Conservation (phyloP, 2,113 vertebrate species). For the Lota lota region DNA sequence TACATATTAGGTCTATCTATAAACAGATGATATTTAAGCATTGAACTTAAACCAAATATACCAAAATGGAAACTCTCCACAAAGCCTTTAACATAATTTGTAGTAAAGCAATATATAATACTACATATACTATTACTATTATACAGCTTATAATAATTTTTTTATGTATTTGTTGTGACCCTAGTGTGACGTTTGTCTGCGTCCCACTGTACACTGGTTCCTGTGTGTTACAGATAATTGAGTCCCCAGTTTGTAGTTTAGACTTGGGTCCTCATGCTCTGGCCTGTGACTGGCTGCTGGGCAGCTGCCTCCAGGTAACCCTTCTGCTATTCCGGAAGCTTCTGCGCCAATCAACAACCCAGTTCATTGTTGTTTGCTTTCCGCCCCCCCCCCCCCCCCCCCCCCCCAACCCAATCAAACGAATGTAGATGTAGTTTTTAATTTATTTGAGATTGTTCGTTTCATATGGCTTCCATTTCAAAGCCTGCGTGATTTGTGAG, state of each 20-base stretch:
- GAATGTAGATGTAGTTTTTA: constrained; percentile 8
- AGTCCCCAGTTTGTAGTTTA: constrained; percentile 75
- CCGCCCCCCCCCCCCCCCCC: no score
- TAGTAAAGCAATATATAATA: no score
- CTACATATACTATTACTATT: no score
- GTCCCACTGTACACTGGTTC: constrained; percentile 60
- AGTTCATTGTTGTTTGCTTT: constrained; percentile 43
- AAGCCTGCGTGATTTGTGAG: constrained; percentile 41
- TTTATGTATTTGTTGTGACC: constrained; percentile 31
- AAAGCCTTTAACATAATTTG: no score
- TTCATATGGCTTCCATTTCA: constrained; percentile 38
- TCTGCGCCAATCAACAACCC: constrained; percentile 57
- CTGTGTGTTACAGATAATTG: constrained; percentile 77
- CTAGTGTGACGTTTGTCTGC: constrained; percentile 48
- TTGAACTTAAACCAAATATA: no score
- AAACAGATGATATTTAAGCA: no score
- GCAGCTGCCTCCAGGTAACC: constrained; percentile 77
- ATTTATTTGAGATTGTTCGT: constrained; percentile 22
- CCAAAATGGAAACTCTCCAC: no score
- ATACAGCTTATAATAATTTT: neutral
- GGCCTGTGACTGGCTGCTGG: constrained; percentile 78
- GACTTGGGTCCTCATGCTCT: constrained; percentile 57
- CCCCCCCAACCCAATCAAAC: constrained; percentile 32
- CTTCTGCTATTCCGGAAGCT: constrained; percentile 21
- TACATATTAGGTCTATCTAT: no score